Evolutionary conservation across 2,113 vertebrate genomes (phyloP).

Genomic region (Hypanus sabinus): DNA sequence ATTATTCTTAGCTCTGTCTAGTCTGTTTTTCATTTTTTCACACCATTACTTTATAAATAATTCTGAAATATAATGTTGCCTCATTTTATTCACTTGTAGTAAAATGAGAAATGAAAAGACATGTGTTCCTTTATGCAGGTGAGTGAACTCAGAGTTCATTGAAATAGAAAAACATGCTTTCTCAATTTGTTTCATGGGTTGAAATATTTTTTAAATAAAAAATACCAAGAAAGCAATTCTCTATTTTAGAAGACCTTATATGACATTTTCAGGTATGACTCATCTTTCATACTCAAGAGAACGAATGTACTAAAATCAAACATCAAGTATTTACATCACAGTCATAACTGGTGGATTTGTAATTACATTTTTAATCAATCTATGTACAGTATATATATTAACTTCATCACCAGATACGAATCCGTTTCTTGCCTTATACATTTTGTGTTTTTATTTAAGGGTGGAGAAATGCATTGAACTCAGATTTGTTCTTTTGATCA

Average conservation of each 20-base stretch:
- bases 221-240: neutral
- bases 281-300: neutral
- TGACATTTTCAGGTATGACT: neutral
- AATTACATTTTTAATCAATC: neutral
- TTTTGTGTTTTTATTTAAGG: neutral
- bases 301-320: neutral
- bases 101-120: neutral
- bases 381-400: neutral
- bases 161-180: too few relatives aligned
- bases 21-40: neutral
- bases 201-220: neutral
- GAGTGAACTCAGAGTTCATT: neutral
- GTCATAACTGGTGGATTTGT: neutral
- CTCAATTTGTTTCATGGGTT: neutral
- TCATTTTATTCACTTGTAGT: slow-evolving; percentile 11
- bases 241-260: too few relatives aligned
- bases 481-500: neutral
- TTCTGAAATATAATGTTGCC: neutral
- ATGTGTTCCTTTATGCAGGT: neutral
- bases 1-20: neutral
- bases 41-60: neutral
- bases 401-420: neutral
- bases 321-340: neutral
- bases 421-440: neutral
- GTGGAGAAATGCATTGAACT: neutral